phyloP scores from a whole-genome alignment of 1,140 invertebrate species.

The Neodiprion virginianus region DNA sequence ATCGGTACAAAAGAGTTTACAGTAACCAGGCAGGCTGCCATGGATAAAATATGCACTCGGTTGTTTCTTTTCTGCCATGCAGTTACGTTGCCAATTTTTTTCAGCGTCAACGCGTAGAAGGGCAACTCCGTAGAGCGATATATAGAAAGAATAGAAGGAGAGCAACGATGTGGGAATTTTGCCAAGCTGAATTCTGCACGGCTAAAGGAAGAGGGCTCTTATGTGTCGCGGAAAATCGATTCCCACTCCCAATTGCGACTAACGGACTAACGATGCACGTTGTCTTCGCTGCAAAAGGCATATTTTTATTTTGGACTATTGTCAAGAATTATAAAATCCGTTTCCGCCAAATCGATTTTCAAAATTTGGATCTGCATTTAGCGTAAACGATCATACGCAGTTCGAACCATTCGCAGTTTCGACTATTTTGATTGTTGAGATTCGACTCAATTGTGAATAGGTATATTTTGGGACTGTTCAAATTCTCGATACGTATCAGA shows the following conservation, averaged over 20 bases:
- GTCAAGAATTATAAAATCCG: background rate
- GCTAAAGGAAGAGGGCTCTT: background rate
- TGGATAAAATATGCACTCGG: background rate
- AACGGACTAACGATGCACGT: slow-evolving; percentile 16
- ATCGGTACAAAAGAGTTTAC: too few relatives aligned
- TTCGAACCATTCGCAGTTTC: too few relatives aligned
- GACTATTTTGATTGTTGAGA: too few relatives aligned
- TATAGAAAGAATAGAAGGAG: slow-evolving; percentile 21
- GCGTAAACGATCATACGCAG: too few relatives aligned
- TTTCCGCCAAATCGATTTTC: too few relatives aligned
- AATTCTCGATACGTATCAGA: too few relatives aligned
- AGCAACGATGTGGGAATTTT: slow-evolving; percentile 23
- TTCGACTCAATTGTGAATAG: background rate
- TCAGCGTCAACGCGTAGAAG: background rate
- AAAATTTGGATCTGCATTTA: too few relatives aligned
- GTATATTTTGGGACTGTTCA: background rate
- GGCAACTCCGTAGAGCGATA: slow-evolving; percentile 10
- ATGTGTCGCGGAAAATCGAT: slow-evolving; percentile 1
- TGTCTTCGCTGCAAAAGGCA: background rate
- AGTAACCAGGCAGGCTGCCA: too few relatives aligned
- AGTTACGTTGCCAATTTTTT: background rate
- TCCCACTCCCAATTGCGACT: slow-evolving; percentile 4
- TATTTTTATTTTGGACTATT: background rate
- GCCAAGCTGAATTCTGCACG: slow-evolving; percentile 3
- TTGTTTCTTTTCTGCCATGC: slow-evolving; percentile 30